These are phyloP conservation scores for Bombus waltoni DNA, from an alignment of 1,140 invertebrate genomes.

Conservation along the genomic window DNA sequence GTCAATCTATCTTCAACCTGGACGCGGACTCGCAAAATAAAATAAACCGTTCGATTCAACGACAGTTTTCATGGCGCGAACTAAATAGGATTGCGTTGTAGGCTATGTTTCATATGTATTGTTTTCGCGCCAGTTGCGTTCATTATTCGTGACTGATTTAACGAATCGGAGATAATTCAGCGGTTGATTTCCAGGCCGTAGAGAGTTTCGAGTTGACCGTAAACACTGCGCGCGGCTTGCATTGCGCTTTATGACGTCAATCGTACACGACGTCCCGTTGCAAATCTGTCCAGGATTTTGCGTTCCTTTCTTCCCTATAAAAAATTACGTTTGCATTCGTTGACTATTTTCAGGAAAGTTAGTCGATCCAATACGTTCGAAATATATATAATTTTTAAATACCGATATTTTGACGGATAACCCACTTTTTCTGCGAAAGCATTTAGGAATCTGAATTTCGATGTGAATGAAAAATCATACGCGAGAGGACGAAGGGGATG, in stretches of 20 bases:
- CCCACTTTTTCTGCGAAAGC: background rate
- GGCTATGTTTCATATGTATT: constrained; percentile 9
- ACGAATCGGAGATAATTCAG: constrained; percentile 18
- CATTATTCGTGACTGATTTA: constrained; percentile 31
- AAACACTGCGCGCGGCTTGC: constrained; percentile 46
- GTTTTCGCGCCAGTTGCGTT: constrained; percentile 33
- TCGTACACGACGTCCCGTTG: background rate
- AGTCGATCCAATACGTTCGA: background rate
- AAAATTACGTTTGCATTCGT: background rate
- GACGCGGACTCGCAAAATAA: background rate
- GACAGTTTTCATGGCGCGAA: background rate
- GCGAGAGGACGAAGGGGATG: background rate
- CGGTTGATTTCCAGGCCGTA: constrained; percentile 8
- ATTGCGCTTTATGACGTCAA: constrained; percentile 26
- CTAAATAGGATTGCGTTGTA: background rate
- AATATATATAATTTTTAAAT: background rate
- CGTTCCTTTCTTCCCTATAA: background rate
- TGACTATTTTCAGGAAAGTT: background rate
- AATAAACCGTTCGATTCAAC: background rate
- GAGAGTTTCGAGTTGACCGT: constrained; percentile 27
- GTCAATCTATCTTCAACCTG: background rate
- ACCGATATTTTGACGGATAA: constrained; percentile 11
- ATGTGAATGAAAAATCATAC: too few relatives aligned
- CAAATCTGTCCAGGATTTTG: background rate
- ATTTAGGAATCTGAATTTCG: background rate